Evolutionary conservation across 30 jellyfish, hydroid and myxozoan species (phyloP).

Genomic region (Aurelia coerulea): DNA sequence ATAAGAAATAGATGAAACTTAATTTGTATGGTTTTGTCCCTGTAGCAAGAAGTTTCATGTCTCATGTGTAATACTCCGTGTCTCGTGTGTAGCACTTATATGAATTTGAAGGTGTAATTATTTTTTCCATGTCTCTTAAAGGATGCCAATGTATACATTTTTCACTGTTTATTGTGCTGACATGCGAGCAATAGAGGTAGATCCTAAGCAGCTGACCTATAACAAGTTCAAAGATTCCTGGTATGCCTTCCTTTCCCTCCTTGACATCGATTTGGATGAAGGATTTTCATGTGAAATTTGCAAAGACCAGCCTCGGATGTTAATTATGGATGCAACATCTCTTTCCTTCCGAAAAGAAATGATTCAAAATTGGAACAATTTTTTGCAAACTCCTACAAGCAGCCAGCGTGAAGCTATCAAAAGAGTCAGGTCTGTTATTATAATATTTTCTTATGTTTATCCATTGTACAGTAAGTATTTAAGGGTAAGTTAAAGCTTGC

Average conservation of each 20-base stretch:
- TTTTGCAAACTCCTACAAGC: not conserved
- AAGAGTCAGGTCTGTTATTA: not conserved
- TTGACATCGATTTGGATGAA: not conserved
- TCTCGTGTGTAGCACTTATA: too few relatives aligned
- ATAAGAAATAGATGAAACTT: not conserved
- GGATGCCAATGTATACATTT: too few relatives aligned
- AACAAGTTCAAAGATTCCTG: too few relatives aligned
- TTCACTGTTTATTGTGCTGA: too few relatives aligned
- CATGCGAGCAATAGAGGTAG: too few relatives aligned
- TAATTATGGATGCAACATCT: conserved; percentile 9
- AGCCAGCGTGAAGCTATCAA: not conserved
- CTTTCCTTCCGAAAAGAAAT: conserved; percentile 9
- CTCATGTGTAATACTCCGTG: too few relatives aligned
- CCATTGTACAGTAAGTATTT: not conserved
- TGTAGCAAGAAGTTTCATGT: too few relatives aligned
- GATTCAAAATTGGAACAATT: not conserved
- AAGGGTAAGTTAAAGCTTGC: not conserved
- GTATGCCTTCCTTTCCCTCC: too few relatives aligned
- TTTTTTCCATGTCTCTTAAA: too few relatives aligned
- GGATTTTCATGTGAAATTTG: conserved; percentile 1
- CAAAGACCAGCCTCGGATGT: not conserved
- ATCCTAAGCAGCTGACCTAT: too few relatives aligned
- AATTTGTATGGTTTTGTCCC: too few relatives aligned
- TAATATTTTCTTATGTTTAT: not conserved
- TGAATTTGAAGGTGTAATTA: too few relatives aligned